A percentile compares a stretch with the other conserved stretches of the same genome.
phyloP scores from a whole-genome alignment of 2,113 vertebrate species.

The Rallus limicola region DNA sequence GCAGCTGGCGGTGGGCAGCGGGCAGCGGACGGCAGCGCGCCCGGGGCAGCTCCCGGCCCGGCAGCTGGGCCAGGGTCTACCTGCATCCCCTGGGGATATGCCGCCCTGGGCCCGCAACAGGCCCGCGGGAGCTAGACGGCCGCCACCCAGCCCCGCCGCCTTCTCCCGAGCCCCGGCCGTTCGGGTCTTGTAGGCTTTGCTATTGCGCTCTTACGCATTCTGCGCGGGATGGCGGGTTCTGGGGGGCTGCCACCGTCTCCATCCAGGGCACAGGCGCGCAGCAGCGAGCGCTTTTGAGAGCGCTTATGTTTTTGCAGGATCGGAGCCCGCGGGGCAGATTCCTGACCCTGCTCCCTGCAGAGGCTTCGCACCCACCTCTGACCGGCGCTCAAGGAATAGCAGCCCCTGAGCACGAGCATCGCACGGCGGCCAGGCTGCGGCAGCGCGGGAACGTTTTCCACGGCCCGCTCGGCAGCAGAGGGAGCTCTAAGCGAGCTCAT shows the following conservation, averaged over 20 bases:
- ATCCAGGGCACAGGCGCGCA: rapidly evolving
- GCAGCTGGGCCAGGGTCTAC: neutral
- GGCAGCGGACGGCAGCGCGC: neutral
- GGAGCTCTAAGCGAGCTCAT: slow-evolving; percentile 34
- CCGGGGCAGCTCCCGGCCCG: neutral
- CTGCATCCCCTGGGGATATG: no score
- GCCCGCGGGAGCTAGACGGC: neutral
- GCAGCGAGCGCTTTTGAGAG: neutral
- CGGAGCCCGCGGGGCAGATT: neutral
- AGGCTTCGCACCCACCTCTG: neutral
- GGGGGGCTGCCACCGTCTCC: neutral
- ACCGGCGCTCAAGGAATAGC: rapidly evolving
- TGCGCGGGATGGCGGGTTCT: neutral
- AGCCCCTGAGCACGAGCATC: neutral
- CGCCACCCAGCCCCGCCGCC: neutral
- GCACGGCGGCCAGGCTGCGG: rapidly evolving
- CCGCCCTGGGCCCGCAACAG: neutral
- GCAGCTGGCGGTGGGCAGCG: neutral
- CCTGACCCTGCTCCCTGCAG: neutral
- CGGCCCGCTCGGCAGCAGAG: neutral
- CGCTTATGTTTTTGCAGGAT: neutral
- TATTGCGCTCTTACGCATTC: neutral
- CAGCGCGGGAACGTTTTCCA: neutral
- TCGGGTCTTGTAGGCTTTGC: no score
- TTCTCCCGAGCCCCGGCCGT: rapidly evolving